A percentile compares a stretch with the other conserved stretches of the same genome.
phyloP scores from a whole-genome alignment of 2,888 invertebrate species.

The Xanthia togata region DNA sequence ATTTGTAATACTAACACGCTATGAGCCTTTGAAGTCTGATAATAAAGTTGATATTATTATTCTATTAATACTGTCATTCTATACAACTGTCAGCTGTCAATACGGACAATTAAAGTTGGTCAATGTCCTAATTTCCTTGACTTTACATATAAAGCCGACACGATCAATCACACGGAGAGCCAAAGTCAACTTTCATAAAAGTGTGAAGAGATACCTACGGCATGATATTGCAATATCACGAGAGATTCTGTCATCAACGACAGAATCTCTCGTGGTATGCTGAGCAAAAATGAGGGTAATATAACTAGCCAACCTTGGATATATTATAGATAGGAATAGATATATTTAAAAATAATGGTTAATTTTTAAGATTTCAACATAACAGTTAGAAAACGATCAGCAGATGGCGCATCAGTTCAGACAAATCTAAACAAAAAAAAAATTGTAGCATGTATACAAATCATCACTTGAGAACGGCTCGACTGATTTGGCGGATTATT shows the following conservation, averaged over 20 bases:
- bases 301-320: neutral
- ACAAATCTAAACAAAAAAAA: too few species aligned
- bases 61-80: neutral
- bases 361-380: neutral
- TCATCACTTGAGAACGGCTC: too few species aligned
- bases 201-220: constrained; percentile 20
- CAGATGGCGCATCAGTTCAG: too few species aligned
- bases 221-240: constrained; percentile 48
- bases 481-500: too few species aligned
- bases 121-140: neutral
- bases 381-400: too few species aligned
- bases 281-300: constrained; percentile 5
- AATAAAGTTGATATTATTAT: too few species aligned
- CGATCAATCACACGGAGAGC: constrained; percentile 49
- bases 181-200: constrained; percentile 45
- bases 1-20: too few species aligned
- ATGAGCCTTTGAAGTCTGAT: too few species aligned
- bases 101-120: too few species aligned
- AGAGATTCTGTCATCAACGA: constrained; percentile 6
- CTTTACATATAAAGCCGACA: constrained; percentile 26
- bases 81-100: neutral
- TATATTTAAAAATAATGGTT: neutral
- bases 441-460: too few species aligned
- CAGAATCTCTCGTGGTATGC: neutral
- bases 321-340: neutral